A percentile compares a stretch with the other conserved stretches of the same genome.
Conservation (phyloP, 2,888 invertebrate species). For the Amblyteles armatorius region DNA sequence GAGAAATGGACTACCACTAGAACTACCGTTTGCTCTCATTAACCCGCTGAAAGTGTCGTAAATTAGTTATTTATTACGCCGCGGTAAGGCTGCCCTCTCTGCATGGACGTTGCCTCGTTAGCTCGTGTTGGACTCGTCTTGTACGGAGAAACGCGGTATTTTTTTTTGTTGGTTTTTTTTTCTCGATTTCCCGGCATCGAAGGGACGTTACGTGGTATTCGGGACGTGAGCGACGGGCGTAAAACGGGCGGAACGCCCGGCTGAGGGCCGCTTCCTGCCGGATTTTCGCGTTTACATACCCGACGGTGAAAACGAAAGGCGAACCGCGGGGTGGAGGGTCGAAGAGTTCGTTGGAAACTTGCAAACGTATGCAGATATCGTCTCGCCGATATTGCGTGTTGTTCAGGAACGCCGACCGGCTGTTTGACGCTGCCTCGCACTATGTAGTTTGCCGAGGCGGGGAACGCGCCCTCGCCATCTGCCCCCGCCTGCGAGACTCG, state of each 20-base stretch:
- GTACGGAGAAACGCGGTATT: background rate
- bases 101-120: slow-evolving; percentile 1
- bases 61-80: slow-evolving; percentile 51
- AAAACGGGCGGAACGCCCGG: background rate
- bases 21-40: slow-evolving; percentile 44
- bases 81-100: background rate
- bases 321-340: slow-evolving; percentile 10
- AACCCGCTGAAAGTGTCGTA: slow-evolving; percentile 49
- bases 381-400: slow-evolving; percentile 66
- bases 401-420: slow-evolving; percentile 51
- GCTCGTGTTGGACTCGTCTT: background rate
- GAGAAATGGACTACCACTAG: slow-evolving; percentile 27
- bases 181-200: background rate
- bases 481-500: slow-evolving; percentile 3
- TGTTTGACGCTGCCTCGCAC: slow-evolving; percentile 53
- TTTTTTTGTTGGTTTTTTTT: background rate
- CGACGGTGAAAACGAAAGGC: slow-evolving; percentile 25
- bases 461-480: slow-evolving; percentile 2
- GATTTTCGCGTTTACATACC: slow-evolving; percentile 25
- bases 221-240: background rate
- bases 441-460: slow-evolving; percentile 27
- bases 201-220: background rate
- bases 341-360: slow-evolving; percentile 58
- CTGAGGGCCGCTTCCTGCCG: slow-evolving; percentile 33
- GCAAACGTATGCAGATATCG: slow-evolving; percentile 69